Percentiles rank a stretch among this genome's conserved stretches.
Evolutionary conservation across 2,113 vertebrate genomes (phyloP).

Genomic region (Ameiurus melas): DNA sequence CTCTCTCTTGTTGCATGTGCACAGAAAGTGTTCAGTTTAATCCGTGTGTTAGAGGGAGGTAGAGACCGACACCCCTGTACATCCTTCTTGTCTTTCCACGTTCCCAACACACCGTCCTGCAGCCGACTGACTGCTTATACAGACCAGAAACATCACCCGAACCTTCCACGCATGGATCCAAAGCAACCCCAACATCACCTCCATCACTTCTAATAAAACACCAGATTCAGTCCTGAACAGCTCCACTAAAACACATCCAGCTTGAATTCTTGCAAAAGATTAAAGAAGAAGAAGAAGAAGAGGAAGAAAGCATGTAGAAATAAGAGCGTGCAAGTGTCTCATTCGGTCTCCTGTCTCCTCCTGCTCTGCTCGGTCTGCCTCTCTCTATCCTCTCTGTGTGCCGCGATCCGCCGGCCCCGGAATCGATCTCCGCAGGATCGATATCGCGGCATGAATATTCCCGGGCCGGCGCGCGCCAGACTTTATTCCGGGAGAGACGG

Average conservation of each 20-base stretch:
- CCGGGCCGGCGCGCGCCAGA: constrained; percentile 73
- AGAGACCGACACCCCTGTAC: no score
- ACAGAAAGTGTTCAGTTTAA: neutral
- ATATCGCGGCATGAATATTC: constrained; percentile 85
- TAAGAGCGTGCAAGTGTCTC: neutral
- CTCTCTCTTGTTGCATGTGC: neutral
- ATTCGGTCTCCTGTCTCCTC: constrained; percentile 21
- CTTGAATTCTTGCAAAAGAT: neutral
- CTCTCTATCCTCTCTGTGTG: constrained; percentile 65
- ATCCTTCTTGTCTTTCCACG: neutral
- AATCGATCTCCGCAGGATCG: constrained; percentile 83
- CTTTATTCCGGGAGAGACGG: constrained; percentile 79
- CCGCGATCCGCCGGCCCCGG: constrained; percentile 75
- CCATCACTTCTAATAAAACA: neutral
- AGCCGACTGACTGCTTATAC: neutral
- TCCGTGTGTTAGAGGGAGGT: neutral
- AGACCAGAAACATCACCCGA: neutral
- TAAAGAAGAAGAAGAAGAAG: neutral
- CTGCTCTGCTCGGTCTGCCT: constrained; percentile 60
- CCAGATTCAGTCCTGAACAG: no score
- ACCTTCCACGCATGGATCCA: neutral
- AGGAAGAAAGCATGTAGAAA: neutral
- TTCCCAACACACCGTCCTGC: neutral
- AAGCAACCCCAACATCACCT: neutral
- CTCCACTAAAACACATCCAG: neutral